These are phyloP conservation scores for Oncorhynchus keta DNA, from an alignment of 2,113 vertebrate species.

Conservation along the genomic window DNA sequence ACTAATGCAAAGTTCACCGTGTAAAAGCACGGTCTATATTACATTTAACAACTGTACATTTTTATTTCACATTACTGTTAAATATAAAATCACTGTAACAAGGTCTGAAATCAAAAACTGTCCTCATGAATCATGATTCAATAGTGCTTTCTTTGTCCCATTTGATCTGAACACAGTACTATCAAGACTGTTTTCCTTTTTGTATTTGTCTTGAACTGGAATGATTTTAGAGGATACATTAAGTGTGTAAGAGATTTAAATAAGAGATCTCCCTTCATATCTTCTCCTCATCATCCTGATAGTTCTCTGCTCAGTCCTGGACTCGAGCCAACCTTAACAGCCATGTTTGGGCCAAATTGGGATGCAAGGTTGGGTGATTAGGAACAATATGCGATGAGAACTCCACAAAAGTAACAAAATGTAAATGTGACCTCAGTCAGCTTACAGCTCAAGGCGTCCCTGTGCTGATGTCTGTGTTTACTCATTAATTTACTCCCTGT, in stretches of 20 bases:
- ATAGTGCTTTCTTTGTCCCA: not conserved
- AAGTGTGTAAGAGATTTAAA: constrained; percentile 28
- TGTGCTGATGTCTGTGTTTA: constrained; percentile 68
- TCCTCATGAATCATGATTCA: not conserved
- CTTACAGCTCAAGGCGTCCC: constrained; percentile 57
- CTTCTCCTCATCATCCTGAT: constrained; percentile 54
- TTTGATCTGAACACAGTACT: not conserved
- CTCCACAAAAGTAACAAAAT: constrained; percentile 60
- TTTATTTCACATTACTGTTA: not conserved
- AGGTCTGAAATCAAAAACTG: not conserved
- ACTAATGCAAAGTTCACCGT: not conserved
- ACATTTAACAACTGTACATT: not conserved
- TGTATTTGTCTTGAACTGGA: constrained; percentile 25
- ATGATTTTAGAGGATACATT: not conserved
- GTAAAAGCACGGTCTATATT: not conserved
- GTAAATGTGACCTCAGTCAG: constrained; percentile 69
- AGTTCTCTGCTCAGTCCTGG: constrained; percentile 60
- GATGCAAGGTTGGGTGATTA: constrained; percentile 70
- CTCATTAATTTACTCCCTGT: constrained; percentile 48
- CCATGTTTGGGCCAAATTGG: constrained; percentile 73
- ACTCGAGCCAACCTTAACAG: constrained; percentile 62
- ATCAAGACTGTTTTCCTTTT: not conserved
- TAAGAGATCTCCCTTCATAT: constrained; percentile 46
- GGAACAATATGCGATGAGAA: constrained; percentile 67
- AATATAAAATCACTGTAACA: not conserved